Percentiles rank a stretch among this genome's conserved stretches.
phyloP scores from a whole-genome alignment of 2,797 vertebrate genomes.

The Phoebastria nigripes region DNA sequence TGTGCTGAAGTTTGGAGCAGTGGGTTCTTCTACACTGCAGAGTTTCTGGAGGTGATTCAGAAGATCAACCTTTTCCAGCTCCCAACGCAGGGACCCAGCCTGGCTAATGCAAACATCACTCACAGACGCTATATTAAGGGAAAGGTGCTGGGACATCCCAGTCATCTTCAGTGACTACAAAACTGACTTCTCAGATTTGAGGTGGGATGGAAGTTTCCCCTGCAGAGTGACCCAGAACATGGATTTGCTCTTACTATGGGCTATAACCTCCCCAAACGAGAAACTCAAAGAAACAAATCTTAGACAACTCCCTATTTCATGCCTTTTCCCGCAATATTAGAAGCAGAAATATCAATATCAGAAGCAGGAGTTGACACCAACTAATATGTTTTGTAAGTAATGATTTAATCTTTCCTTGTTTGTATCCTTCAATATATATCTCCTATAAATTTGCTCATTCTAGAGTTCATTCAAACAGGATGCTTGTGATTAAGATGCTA shows the following conservation, averaged over 20 bases:
- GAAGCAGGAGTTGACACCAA: background rate
- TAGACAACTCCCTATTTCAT: background rate
- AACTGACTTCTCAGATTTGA: background rate
- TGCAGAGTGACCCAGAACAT: background rate
- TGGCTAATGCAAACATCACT: background rate
- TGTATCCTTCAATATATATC: background rate
- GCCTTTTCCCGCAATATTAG: background rate
- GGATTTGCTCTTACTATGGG: background rate
- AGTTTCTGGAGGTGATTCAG: background rate
- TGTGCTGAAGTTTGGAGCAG: accelerated
- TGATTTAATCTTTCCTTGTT: background rate
- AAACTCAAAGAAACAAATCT: background rate
- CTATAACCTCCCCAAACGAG: background rate
- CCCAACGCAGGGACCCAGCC: accelerated
- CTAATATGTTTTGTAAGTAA: background rate
- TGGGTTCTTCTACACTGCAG: too few relatives aligned
- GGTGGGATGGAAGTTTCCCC: background rate
- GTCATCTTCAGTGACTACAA: background rate
- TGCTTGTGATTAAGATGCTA: background rate
- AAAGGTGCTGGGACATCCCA: background rate
- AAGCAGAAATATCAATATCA: background rate
- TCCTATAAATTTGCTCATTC: background rate
- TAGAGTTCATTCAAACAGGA: background rate
- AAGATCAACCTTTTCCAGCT: background rate
- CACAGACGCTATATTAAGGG: accelerated